phyloP scores from a whole-genome alignment of 1,140 invertebrate species.

The Drosophila biarmipes region DNA sequence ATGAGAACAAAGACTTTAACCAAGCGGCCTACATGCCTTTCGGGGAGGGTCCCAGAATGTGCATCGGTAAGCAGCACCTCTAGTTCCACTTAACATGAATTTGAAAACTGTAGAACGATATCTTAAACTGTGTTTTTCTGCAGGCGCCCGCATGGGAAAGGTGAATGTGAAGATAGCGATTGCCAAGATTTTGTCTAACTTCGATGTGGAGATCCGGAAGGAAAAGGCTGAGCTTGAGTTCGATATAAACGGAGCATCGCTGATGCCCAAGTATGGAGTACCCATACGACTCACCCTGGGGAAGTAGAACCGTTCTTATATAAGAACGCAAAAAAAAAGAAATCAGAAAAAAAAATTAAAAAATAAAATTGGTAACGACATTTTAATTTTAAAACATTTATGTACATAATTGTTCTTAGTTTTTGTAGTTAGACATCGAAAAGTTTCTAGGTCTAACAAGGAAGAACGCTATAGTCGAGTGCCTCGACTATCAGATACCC shows the following conservation, averaged over 20 bases:
- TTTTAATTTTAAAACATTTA: too few relatives aligned
- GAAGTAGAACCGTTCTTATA: conserved; percentile 12
- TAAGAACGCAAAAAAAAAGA: too few relatives aligned
- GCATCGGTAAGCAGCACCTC: conserved; percentile 86
- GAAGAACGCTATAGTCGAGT: too few relatives aligned
- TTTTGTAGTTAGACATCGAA: too few relatives aligned
- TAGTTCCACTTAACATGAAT: not conserved
- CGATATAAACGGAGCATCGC: conserved; percentile 34
- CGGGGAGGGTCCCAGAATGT: conserved; percentile 88
- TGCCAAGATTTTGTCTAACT: conserved; percentile 64
- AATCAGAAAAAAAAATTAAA: too few relatives aligned
- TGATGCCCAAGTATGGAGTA: conserved; percentile 50
- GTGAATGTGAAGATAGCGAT: conserved; percentile 69
- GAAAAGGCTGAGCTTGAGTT: conserved; percentile 52
- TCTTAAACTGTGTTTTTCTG: not conserved
- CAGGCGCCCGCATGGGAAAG: conserved; percentile 70
- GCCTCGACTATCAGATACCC: too few relatives aligned
- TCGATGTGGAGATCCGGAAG: conserved; percentile 41
- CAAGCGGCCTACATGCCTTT: conserved; percentile 87
- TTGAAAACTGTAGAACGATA: not conserved
- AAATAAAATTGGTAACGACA: too few relatives aligned
- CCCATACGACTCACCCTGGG: conserved; percentile 41
- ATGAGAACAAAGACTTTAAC: conserved; percentile 78
- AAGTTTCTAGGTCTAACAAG: too few relatives aligned
- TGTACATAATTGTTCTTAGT: not conserved